Conservation (phyloP, 2,113 vertebrate genomes). For the Aegithalos caudatus region DNA sequence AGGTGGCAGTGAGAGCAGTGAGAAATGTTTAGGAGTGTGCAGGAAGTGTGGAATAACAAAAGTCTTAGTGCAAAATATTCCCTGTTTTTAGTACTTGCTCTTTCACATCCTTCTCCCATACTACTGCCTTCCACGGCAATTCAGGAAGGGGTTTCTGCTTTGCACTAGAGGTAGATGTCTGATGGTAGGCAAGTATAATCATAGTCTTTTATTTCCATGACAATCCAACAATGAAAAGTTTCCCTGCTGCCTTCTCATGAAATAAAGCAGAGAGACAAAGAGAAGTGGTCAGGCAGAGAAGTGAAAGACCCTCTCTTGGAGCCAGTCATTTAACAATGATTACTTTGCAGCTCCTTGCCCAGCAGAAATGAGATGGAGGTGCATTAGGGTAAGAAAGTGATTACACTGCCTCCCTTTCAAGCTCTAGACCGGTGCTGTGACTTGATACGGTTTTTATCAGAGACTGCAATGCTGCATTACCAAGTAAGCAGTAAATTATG, state of each 20-base stretch:
- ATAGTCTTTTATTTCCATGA: conserved; percentile 45
- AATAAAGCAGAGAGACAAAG: conserved; percentile 46
- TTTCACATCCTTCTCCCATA: neutral
- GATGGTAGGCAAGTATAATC: neutral
- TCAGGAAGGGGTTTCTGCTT: neutral
- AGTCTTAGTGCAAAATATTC: neutral
- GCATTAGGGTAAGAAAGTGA: conserved; percentile 77
- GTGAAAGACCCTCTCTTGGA: conserved; percentile 46
- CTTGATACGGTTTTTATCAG: conserved; percentile 89
- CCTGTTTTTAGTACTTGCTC: neutral
- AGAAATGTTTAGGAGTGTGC: neutral
- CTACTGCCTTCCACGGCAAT: neutral
- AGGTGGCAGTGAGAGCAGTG: neutral
- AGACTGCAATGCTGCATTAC: conserved; percentile 87
- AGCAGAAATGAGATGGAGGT: conserved; percentile 63
- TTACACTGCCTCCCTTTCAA: conserved; percentile 82
- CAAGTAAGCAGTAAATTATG: conserved; percentile 90
- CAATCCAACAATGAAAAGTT: conserved; percentile 51
- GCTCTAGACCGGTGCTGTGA: conserved; percentile 76
- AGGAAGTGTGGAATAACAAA: neutral
- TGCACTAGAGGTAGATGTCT: neutral
- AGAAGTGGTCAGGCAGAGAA: conserved; percentile 50
- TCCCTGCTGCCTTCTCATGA: conserved; percentile 3
- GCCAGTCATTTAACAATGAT: conserved; percentile 59
- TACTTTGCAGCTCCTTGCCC: conserved; percentile 65